Evolutionary conservation across 92 coral and sea anemone species (phyloP).

Genomic region (Metridium senile): DNA sequence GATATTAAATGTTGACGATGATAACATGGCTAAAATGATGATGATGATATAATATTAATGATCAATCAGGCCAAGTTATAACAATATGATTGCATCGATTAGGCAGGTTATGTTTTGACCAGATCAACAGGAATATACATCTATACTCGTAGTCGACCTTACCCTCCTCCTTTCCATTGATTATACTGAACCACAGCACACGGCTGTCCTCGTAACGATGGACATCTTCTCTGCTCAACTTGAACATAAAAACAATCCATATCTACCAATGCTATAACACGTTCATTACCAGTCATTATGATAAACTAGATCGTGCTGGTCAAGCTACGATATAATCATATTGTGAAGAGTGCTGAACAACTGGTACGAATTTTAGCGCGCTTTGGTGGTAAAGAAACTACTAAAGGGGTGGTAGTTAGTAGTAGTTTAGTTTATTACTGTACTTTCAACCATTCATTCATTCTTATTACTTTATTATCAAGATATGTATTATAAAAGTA

Average conservation of each 20-base stretch:
- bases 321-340: conserved; percentile 4
- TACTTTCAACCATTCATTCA: no score
- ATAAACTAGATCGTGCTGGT: neutral
- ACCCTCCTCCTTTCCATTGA: conserved; percentile 99
- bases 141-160: no score
- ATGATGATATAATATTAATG: neutral
- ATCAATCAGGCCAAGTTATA: neutral
- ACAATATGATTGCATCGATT: no score
- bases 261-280: conserved; percentile 84
- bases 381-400: conserved; percentile 10
- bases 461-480: no score
- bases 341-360: neutral
- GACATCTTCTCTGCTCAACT: conserved; percentile 92
- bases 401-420: conserved; percentile 19
- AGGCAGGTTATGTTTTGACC: no score
- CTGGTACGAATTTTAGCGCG: conserved; percentile 20
- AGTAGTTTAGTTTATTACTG: no score
- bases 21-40: no score
- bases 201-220: conserved; percentile 81
- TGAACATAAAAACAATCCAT: conserved; percentile 99
- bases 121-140: neutral
- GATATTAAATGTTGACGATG: no score
- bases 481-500: neutral
- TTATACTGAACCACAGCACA: conserved; percentile 98
- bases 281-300: conserved; percentile 61